These are phyloP conservation scores for Eupithecia pulchellata DNA, from an alignment of 2,888 invertebrate genomes.

Conservation along the genomic window DNA sequence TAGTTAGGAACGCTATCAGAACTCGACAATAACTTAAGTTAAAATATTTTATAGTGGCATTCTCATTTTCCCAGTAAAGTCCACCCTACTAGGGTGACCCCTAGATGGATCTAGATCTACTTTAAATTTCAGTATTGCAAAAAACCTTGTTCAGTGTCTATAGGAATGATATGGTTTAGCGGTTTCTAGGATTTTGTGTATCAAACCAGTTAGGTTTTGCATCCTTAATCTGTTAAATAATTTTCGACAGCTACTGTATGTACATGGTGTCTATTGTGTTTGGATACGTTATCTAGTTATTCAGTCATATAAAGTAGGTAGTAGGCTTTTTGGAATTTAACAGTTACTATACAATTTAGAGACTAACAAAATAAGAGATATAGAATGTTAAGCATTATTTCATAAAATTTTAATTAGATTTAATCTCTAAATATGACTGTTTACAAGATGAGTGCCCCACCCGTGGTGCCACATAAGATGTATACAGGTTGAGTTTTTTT, in stretches of 20 bases:
- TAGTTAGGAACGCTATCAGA: background rate
- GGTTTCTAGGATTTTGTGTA: no score
- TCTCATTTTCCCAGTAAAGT: no score
- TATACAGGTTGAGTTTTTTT: no score
- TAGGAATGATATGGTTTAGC: no score
- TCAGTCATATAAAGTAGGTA: constrained; percentile 28
- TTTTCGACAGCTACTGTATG: background rate
- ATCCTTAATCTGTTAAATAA: background rate
- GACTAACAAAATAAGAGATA: background rate
- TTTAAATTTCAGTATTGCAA: background rate
- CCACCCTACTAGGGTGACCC: no score
- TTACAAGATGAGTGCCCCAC: background rate
- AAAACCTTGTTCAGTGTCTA: no score
- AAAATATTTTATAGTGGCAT: background rate
- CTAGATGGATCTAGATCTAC: no score
- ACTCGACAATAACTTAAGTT: background rate
- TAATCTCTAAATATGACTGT: background rate
- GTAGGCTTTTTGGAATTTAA: background rate
- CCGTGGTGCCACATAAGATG: background rate
- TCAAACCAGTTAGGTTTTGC: no score
- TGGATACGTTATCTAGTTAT: background rate
- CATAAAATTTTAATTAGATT: background rate
- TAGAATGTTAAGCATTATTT: background rate
- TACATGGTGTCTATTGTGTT: no score
- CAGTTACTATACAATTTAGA: background rate